Evolutionary conservation across 2,888 invertebrate genomes (phyloP), one percentile per base, ranked within the genome.

Genomic region (Drosophila testacea): DNA sequence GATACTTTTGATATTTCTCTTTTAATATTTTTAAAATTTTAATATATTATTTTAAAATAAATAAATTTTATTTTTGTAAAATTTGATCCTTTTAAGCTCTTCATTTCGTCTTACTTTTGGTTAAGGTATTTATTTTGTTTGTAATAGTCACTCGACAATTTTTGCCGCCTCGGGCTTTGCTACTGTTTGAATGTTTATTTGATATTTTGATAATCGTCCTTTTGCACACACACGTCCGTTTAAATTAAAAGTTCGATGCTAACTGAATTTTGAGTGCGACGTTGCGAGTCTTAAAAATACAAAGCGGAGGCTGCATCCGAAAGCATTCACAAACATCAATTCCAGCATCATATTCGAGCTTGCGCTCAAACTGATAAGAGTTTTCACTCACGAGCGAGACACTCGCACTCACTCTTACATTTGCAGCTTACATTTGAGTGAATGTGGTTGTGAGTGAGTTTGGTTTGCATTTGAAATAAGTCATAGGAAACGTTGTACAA

Each of bases 191-290:
- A 36, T 56, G n/a, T 32, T 34, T 38, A 55, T 48, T 34, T 16
- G 48, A 6, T 50, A 50, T 50, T 50, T 51, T 52, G 34, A 30
- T 16, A 34, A 22, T 68, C 46, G 73, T 72, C 73, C 69, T 75
- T 60, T 61, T 44, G 57, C 57, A 61, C 63, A 64, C 63, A 59
- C 75, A 83, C 92, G 90, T 90, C 92, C 91, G 91, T 80, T 83
- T 89, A 81, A 84, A 87, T 87, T 89, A 83, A 91, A 90, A 87
- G 92, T 90, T 90, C 90, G 88, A 84, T 86, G 85, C 84, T 84
- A 88, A 92, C 92, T 92, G 87, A 92, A 78, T 79, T 69, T 67
- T 71, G 76, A 68, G 73, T 56, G 50, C 52, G 54, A 44, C 28
- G 57, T 54, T 48, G 47, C 70, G 72, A 66, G 59, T 73, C 72